Conservation (phyloP, 1,140 invertebrate species). For the Callitettix versicolor region DNA sequence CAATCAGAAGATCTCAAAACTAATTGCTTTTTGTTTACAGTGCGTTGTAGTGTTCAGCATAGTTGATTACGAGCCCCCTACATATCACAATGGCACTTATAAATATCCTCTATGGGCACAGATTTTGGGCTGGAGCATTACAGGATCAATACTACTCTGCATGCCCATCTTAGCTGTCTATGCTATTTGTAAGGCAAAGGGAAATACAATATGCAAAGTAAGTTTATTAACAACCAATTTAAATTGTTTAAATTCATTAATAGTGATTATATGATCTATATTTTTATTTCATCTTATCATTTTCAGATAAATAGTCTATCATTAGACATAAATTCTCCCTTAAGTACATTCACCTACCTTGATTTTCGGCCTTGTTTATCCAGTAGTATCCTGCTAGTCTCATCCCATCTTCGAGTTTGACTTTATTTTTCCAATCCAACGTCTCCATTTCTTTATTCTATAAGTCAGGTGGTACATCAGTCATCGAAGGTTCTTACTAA, state of each 20-base stretch:
- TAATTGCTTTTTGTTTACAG: slow-evolving; percentile 40
- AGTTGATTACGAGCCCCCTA: slow-evolving; percentile 74
- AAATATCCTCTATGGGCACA: slow-evolving; percentile 76
- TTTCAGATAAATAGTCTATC: background rate
- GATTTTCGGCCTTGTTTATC: too few relatives aligned
- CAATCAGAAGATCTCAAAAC: too few relatives aligned
- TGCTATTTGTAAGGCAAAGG: slow-evolving; percentile 56
- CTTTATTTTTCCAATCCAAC: too few relatives aligned
- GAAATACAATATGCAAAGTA: slow-evolving; percentile 61
- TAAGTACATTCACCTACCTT: too few relatives aligned
- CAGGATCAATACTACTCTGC: slow-evolving; percentile 69
- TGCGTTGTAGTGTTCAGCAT: slow-evolving; percentile 78
- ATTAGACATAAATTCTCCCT: background rate
- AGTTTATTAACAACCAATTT: slow-evolving; percentile 7
- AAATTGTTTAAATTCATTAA: background rate
- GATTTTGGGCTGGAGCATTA: slow-evolving; percentile 75
- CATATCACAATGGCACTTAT: slow-evolving; percentile 65
- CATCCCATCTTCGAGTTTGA: too few relatives aligned
- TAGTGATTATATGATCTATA: background rate
- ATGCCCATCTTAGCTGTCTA: slow-evolving; percentile 73
- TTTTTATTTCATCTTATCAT: background rate
- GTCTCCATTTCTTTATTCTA: too few relatives aligned
- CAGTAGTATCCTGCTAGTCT: too few relatives aligned
- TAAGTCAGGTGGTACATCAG: too few relatives aligned
- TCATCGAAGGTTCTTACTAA: too few relatives aligned